Evolutionary conservation across 2,888 invertebrate genomes (phyloP), one percentile per base, ranked within the genome.

Genomic region (Synanthedon tipuliformis): DNA sequence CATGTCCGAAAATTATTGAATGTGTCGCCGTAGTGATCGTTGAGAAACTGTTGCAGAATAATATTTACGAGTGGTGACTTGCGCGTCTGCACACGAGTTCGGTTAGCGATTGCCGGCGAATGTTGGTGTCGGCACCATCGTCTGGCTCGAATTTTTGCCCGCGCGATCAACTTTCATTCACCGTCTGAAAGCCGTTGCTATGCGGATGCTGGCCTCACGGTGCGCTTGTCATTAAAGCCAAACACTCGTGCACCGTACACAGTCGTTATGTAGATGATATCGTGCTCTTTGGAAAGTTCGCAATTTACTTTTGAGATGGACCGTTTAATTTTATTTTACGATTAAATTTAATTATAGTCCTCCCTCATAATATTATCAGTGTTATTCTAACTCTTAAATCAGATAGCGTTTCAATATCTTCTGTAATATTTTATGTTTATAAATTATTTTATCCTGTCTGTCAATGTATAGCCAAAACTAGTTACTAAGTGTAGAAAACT

Each of bases 111-210:
- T 34, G 10, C 34, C 64, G 63, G 64, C 63, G 68, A 53, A 54
- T 59, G 70, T 68, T 69, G 69, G 64, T 69, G 67, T 72, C 78
- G 75, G 75, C 73, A 72, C 70, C 67, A 65, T 59, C 67, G 65
- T 57, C 61, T 64, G 66, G 69, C 68, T 73, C 73, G 71, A 72
- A 75, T 80, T 77, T 80, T 75, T 76, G 73, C 70, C 71, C 70
- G 69, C 69, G 66, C 70, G 78, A 79, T 81, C 80, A 84, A 87
- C 86, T 87, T 87, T 87, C 86, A 81, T 86, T 85, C 78, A 78
- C 73, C 69, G 72, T 74, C 79, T 78, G 79, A 79, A 79, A 78
- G 76, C 79, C 80, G 85, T 87, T 85, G 82, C 86, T 77, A 87
- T 68, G 85, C 86, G 86, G 86, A 87, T 83, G 78, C 81, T 74